phyloP scores from a whole-genome alignment of 2,113 vertebrate genomes.

The Puffinus mauretanicus region DNA sequence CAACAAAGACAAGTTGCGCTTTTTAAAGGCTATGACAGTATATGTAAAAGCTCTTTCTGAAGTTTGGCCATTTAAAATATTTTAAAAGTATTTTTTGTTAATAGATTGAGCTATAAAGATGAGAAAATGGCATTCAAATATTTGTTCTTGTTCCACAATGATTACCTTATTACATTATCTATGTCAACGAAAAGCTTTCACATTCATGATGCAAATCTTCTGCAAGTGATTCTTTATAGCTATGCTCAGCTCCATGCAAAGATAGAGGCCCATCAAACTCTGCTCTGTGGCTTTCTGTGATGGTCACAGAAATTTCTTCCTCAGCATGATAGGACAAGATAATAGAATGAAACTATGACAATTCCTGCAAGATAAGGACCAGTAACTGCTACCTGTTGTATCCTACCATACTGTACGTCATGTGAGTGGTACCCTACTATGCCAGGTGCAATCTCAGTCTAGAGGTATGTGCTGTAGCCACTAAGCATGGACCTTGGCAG shows the following conservation, averaged over 20 bases:
- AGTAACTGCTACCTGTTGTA: not conserved
- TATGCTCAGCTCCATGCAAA: not conserved
- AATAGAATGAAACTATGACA: not conserved
- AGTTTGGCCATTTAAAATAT: not conserved
- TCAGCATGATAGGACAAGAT: not conserved
- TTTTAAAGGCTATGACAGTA: not conserved
- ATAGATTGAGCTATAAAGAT: not conserved
- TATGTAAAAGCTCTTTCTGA: not conserved
- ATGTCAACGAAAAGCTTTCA: not conserved
- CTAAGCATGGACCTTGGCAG: not conserved
- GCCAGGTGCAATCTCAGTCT: not conserved
- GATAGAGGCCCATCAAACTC: rapidly evolving
- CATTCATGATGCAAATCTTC: not conserved
- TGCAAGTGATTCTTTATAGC: not conserved
- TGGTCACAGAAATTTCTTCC: not conserved
- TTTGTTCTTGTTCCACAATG: not conserved
- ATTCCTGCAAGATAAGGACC: not conserved
- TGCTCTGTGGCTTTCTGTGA: not conserved
- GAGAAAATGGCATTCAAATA: not conserved
- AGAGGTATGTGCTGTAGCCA: not conserved
- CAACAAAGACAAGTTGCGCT: not conserved
- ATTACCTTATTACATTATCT: not conserved
- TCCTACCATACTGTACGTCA: rapidly evolving
- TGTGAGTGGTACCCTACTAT: rapidly evolving
- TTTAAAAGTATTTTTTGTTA: not conserved